Conservation (phyloP, 2,797 vertebrate species). For the Paratrypauchen microcephalus region DNA sequence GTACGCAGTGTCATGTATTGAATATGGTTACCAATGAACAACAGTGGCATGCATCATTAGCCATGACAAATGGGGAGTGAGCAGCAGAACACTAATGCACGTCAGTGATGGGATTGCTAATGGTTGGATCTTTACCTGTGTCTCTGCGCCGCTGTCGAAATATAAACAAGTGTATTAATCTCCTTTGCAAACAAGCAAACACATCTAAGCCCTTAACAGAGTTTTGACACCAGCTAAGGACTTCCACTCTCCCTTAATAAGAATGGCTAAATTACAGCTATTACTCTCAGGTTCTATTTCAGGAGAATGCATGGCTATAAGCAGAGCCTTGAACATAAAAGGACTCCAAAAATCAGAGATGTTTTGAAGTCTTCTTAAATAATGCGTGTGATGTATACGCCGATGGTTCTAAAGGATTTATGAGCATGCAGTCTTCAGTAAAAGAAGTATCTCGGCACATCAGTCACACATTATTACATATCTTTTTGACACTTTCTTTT, state of each 20-base stretch:
- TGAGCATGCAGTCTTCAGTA: constrained; percentile 61
- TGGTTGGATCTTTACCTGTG: constrained; percentile 21
- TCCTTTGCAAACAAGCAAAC: constrained; percentile 32
- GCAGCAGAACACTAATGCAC: constrained; percentile 49
- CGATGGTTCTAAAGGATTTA: constrained; percentile 67
- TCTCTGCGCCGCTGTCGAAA: constrained; percentile 27
- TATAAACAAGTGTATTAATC: constrained; percentile 38
- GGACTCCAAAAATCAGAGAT: constrained; percentile 44
- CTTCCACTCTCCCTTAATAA: constrained; percentile 3
- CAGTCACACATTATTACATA: constrained; percentile 63
- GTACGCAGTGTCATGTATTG: constrained; percentile 32
- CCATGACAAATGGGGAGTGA: constrained; percentile 44
- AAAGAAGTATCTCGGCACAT: constrained; percentile 53
- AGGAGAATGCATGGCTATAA: constrained; percentile 14
- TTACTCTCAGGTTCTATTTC: constrained; percentile 15
- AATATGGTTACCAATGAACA: constrained; percentile 46
- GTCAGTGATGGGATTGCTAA: constrained; percentile 39
- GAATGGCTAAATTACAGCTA: constrained; percentile 16
- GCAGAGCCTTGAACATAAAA: constrained; percentile 40
- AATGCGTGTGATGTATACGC: constrained; percentile 66
- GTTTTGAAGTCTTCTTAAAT: constrained; percentile 64
- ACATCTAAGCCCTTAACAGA: constrained; percentile 28
- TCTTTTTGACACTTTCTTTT: constrained; percentile 53
- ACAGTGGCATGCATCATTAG: constrained; percentile 56
- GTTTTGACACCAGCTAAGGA: constrained; percentile 22